phyloP scores from a whole-genome alignment of 2,113 vertebrate genomes.

The Epinephelus lanceolatus region DNA sequence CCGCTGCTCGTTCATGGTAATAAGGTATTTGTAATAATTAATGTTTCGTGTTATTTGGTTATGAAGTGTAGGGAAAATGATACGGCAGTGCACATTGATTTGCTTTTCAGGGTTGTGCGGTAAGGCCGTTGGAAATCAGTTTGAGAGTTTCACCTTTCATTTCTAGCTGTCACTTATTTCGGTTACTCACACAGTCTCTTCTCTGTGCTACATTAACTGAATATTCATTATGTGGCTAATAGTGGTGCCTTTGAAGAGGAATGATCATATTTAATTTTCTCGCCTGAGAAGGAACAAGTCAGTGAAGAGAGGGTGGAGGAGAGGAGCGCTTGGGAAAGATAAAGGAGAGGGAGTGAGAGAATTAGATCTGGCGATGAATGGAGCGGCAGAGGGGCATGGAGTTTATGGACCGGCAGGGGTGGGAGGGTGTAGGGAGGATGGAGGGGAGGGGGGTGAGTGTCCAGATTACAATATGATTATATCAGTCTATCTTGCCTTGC shows the following conservation, averaged over 20 bases:
- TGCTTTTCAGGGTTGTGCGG: slow-evolving; percentile 22
- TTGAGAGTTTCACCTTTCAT: slow-evolving; percentile 54
- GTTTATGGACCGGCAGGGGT: slow-evolving; percentile 56
- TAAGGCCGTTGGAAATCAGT: slow-evolving; percentile 29
- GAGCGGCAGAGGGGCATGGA: slow-evolving; percentile 51
- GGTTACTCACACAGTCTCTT: slow-evolving; percentile 44
- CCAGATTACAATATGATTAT: slow-evolving; percentile 76
- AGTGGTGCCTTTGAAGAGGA: slow-evolving; percentile 78
- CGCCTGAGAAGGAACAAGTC: slow-evolving; percentile 68
- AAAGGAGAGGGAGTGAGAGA: slow-evolving; percentile 64
- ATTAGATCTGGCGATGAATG: slow-evolving; percentile 69
- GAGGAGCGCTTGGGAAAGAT: slow-evolving; percentile 56
- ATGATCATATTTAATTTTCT: slow-evolving; percentile 81
- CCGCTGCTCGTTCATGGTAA: slow-evolving; percentile 59
- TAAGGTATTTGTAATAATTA: slow-evolving; percentile 70
- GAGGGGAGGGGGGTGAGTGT: slow-evolving; percentile 35
- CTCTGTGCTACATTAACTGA: slow-evolving; percentile 76
- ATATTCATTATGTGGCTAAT: slow-evolving; percentile 83
- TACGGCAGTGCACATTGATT: slow-evolving; percentile 18
- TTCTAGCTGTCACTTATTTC: slow-evolving; percentile 62
- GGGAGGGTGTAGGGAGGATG: background rate
- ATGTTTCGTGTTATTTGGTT: slow-evolving; percentile 59
- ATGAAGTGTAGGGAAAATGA: slow-evolving; percentile 49
- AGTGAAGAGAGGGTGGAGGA: slow-evolving; percentile 47
- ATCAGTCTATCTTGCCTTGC: slow-evolving; percentile 68